Conservation (phyloP, 1,140 invertebrate species). For the Cydia amplana region DNA sequence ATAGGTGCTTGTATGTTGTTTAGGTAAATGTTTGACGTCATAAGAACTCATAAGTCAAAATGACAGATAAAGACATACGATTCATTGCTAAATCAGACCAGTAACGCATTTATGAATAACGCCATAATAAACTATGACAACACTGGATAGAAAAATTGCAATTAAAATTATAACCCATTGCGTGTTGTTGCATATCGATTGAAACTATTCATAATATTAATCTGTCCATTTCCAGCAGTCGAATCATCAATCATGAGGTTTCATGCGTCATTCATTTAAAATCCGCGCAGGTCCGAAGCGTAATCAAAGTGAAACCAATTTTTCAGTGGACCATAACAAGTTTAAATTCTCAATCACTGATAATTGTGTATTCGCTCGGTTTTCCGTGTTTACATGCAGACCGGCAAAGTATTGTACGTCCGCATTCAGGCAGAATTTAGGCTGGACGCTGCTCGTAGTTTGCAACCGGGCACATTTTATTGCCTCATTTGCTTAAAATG, state of each 20-base stretch:
- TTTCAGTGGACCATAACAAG: slow-evolving; percentile 45
- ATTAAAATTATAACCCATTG: no score
- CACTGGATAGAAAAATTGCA: no score
- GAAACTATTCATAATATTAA: slow-evolving; percentile 1
- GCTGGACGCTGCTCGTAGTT: neutral
- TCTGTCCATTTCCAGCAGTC: neutral
- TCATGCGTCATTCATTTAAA: slow-evolving; percentile 22
- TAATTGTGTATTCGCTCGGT: slow-evolving; percentile 49
- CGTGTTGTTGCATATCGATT: neutral
- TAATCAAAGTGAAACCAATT: slow-evolving; percentile 51
- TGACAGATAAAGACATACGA: no score
- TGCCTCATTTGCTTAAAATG: slow-evolving; percentile 7
- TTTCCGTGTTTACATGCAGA: slow-evolving; percentile 43
- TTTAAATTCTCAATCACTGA: slow-evolving; percentile 55
- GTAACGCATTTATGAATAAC: no score
- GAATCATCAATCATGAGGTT: slow-evolving; percentile 27
- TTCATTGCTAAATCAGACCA: no score
- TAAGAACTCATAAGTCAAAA: no score
- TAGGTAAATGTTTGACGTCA: no score
- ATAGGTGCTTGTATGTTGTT: no score
- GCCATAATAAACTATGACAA: no score
- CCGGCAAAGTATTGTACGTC: slow-evolving; percentile 49
- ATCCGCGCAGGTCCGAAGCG: slow-evolving; percentile 30
- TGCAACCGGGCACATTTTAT: slow-evolving; percentile 4
- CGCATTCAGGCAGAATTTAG: slow-evolving; percentile 29